Percentiles rank a stretch among this genome's conserved stretches.
These are phyloP conservation scores for Muscicapa comitata DNA, from an alignment of 2,797 vertebrate genomes.

Conservation along the genomic window DNA sequence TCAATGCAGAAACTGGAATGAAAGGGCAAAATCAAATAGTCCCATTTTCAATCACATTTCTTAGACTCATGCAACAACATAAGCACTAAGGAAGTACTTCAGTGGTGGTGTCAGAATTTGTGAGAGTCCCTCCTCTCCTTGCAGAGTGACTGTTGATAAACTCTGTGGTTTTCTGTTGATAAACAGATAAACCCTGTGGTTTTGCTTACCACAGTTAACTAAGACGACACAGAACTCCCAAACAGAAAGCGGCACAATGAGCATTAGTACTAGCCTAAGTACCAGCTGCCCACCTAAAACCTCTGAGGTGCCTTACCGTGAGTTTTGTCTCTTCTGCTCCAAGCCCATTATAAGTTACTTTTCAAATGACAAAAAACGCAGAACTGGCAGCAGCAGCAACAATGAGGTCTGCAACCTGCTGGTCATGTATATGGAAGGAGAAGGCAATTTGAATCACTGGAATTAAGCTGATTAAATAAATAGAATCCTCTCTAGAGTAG, in stretches of 20 bases:
- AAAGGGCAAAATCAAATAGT: not conserved
- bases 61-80: not conserved
- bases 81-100: not conserved
- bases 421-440: not conserved
- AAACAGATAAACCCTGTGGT: accelerated
- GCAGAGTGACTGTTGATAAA: not conserved
- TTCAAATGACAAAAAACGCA: not conserved
- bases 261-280: not conserved
- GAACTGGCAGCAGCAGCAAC: not conserved
- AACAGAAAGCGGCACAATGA: not conserved
- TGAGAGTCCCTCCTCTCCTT: not conserved
- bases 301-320: not conserved
- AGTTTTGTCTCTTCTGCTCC: not conserved
- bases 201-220: not conserved
- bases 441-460: not conserved
- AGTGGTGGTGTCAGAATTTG: not conserved
- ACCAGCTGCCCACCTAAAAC: not conserved
- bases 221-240: not conserved
- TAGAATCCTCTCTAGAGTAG: not conserved
- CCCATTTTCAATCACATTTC: accelerated
- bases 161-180: too few relatives aligned
- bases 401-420: not conserved
- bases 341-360: not conserved
- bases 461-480: not conserved
- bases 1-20: not conserved